Conservation (phyloP, 2,888 invertebrate species). For the Philhelius pedissequus region DNA sequence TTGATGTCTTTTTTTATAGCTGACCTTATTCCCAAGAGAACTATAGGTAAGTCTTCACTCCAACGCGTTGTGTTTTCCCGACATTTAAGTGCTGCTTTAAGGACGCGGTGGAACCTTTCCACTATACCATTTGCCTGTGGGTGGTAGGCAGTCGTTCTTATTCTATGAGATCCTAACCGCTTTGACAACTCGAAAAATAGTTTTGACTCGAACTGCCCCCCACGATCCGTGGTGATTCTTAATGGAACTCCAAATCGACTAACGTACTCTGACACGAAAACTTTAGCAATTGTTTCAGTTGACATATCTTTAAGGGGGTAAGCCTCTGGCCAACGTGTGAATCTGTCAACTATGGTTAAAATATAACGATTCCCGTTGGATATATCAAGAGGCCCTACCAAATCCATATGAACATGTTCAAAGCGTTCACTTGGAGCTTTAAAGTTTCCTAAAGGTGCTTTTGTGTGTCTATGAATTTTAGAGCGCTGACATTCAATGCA, state of each 20-base stretch:
- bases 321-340: constrained; percentile 70
- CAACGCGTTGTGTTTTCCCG: neutral
- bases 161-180: neutral
- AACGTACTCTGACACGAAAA: neutral
- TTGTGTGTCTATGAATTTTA: neutral
- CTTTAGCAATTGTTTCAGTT: neutral
- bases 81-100: neutral
- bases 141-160: too few species aligned
- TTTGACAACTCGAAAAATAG: neutral
- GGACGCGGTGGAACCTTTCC: neutral
- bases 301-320: constrained; percentile 67
- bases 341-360: constrained; percentile 71
- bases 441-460: neutral
- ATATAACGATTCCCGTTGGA: constrained; percentile 72
- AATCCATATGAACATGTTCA: constrained; percentile 71
- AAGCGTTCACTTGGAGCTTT: neutral
- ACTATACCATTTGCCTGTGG: neutral
- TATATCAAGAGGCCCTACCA: constrained; percentile 76
- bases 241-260: neutral
- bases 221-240: neutral
- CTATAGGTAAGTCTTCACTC: neutral
- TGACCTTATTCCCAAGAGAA: neutral
- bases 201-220: neutral
- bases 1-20: neutral
- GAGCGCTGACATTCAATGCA: neutral